A percentile compares a stretch with the other conserved stretches of the same genome.
These are phyloP conservation scores for Argyra leucocephala DNA, from an alignment of 2,888 invertebrate species.

Conservation along the genomic window DNA sequence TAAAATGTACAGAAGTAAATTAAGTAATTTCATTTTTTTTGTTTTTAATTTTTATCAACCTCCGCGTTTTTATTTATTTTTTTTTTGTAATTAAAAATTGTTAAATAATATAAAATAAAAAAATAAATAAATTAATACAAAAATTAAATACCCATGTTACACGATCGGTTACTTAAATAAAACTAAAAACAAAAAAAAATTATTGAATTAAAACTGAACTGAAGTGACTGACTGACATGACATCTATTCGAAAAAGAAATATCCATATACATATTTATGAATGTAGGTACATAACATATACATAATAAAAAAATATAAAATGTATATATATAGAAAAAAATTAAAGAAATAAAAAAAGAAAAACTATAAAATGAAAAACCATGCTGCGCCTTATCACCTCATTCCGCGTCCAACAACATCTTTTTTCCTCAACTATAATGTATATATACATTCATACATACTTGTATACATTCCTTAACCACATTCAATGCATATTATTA, in stretches of 20 bases:
- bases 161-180: neutral
- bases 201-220: constrained; percentile 3
- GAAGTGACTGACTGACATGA: neutral
- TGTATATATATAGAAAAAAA: neutral
- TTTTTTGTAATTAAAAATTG: no score
- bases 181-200: neutral
- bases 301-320: neutral
- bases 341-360: neutral
- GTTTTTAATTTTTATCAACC: no score
- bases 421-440: no score
- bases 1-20: no score
- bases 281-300: neutral
- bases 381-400: neutral
- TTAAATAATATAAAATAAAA: no score
- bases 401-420: neutral
- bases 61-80: no score
- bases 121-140: no score
- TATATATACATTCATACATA: neutral
- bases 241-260: no score
- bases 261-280: no score
- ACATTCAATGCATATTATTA: no score
- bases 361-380: neutral
- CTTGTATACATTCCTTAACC: neutral
- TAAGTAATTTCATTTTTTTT: no score
- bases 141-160: neutral